These are phyloP conservation scores for Nomada fucata DNA, from an alignment of 2,888 invertebrate genomes.

Conservation along the genomic window DNA sequence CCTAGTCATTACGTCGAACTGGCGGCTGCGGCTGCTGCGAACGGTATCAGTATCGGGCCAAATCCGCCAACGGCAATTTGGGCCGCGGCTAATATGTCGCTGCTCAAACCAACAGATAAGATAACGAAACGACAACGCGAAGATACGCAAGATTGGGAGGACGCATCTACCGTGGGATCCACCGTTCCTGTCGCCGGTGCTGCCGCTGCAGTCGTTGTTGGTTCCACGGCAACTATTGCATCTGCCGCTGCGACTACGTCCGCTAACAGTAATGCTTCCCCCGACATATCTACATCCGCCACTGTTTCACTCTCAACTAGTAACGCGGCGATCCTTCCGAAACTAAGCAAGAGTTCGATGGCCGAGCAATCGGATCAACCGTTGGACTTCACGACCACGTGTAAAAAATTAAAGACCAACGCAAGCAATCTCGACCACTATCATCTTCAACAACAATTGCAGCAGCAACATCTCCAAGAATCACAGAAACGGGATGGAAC, in stretches of 20 bases:
- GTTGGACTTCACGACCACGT: slow-evolving; percentile 81
- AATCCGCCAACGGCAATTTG: slow-evolving; percentile 83
- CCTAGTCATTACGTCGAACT: slow-evolving; percentile 88
- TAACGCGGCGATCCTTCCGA: slow-evolving; percentile 38
- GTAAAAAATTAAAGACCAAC: slow-evolving; percentile 78
- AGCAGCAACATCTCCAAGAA: slow-evolving; percentile 39
- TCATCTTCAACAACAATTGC: slow-evolving; percentile 30
- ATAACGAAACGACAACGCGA: slow-evolving; percentile 81
- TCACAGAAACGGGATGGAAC: not conserved
- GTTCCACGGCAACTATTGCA: not conserved
- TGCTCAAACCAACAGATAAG: slow-evolving; percentile 82
- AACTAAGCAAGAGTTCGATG: slow-evolving; percentile 73
- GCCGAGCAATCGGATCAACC: slow-evolving; percentile 80
- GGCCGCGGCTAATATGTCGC: slow-evolving; percentile 83
- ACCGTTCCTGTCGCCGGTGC: slow-evolving; percentile 24
- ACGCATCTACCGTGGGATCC: slow-evolving; percentile 55
- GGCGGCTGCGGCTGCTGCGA: slow-evolving; percentile 85
- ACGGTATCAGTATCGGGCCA: slow-evolving; percentile 83
- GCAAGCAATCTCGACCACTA: slow-evolving; percentile 33
- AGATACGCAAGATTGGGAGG: slow-evolving; percentile 78
- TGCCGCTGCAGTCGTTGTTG: slow-evolving; percentile 9
- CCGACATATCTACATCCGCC: slow-evolving; percentile 44
- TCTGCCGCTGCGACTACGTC: slow-evolving; percentile 31
- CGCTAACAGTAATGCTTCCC: slow-evolving; percentile 46
- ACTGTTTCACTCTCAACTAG: slow-evolving; percentile 19